Evolutionary conservation across 2,113 vertebrate species (phyloP), one percentile per base, ranked within the genome.

Genomic region (Mustela nigripes): DNA sequence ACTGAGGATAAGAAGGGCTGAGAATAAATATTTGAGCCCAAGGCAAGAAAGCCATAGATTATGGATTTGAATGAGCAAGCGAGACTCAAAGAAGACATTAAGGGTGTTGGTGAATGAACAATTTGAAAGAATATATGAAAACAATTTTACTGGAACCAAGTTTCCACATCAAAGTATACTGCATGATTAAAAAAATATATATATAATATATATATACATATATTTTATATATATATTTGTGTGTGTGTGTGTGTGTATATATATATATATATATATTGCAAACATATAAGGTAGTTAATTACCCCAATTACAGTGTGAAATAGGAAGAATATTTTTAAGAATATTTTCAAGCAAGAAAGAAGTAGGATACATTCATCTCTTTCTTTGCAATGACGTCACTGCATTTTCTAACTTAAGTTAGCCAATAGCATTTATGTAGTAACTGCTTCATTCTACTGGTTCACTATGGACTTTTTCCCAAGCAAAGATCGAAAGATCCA

Each of bases 1-100:
- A 85, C 9, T 73, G 94, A 97, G 76, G 92, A 93, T 92, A 93
- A 86, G 74, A 97, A 97, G 86, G 79, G n/a, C 82, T 96, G 9
- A 33, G 94, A 97, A 96, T 76, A 60, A 94, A 97, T 96, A n/a
- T 73, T 97, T 67, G 58, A 95, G 85, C 95, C 96, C 76, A 71
- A 98, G 96, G 97, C 84, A 95, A 81, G 74, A 98, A 98, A 98
- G 33, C 48, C 90, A 96, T 85, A 73, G 36, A 65, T 58, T 95
- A 33, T 92, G 89, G 80, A 9, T 97, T 69, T 96, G 86, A 98
- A 97, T 85, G 80, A 96, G 85, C 97, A 97, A 95, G 50, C 96
- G n/a, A 94, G 69, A 33, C 96, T 98, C 89, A 97, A 92, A 18
- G n/a, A 98, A 89, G 95, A 97, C 91, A 97, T 81, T 79, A 97